phyloP scores from a whole-genome alignment of 2,113 vertebrate species.

The Thymallus thymallus region DNA sequence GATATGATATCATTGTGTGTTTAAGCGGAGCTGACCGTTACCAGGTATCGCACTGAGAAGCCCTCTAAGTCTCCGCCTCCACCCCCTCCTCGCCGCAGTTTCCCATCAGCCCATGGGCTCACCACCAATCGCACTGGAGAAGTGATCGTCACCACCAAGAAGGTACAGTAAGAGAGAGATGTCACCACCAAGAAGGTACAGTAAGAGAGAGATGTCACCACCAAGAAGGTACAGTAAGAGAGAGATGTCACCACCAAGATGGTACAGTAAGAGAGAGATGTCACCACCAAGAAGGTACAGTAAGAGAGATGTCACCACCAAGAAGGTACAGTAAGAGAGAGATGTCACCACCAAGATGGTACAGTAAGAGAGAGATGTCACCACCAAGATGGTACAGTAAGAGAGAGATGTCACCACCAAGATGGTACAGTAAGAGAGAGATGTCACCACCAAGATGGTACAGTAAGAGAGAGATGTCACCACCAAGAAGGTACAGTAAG shows the following conservation, averaged over 20 bases:
- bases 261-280: constrained; percentile 59
- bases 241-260: constrained; percentile 82
- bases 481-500: constrained; percentile 80
- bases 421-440: constrained; percentile 68
- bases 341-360: constrained; percentile 82
- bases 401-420: constrained; percentile 80
- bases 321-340: constrained; percentile 73
- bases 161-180: constrained; percentile 58
- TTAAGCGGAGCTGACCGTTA: constrained; percentile 86
- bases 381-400: constrained; percentile 81
- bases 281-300: constrained; percentile 84
- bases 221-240: constrained; percentile 79
- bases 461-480: constrained; percentile 74
- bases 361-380: constrained; percentile 71
- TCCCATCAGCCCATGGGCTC: constrained; percentile 90
- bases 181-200: constrained; percentile 84
- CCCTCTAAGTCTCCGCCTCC: constrained; percentile 93
- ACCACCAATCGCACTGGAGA: constrained; percentile 89
- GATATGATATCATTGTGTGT: neutral
- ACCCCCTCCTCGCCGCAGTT: constrained; percentile 88
- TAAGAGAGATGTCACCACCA: constrained; percentile 79
- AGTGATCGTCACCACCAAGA: constrained; percentile 88
- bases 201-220: constrained; percentile 74
- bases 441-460: constrained; percentile 82
- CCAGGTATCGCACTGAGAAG: constrained; percentile 89